These are phyloP conservation scores for Tetanocera ferruginea DNA, from an alignment of 2,888 invertebrate genomes.

Conservation along the genomic window DNA sequence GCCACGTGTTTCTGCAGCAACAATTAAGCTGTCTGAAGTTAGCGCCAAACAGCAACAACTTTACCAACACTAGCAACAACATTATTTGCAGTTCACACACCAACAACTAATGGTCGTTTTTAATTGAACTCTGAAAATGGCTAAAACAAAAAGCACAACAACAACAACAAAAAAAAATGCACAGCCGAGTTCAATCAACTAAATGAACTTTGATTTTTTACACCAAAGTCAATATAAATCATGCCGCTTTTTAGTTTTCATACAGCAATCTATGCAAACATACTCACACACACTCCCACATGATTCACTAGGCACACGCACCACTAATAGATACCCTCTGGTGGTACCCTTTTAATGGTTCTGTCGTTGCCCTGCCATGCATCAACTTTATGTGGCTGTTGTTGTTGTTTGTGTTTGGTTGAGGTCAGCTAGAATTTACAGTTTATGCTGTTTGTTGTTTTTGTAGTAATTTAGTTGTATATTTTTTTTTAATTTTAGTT, in stretches of 20 bases:
- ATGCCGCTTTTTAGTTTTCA: neutral
- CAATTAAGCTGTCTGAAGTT: neutral
- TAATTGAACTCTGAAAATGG: neutral
- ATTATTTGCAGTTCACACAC: neutral
- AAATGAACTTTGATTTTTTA: constrained; percentile 31
- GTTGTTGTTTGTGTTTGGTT: neutral
- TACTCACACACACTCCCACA: neutral
- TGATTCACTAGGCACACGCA: neutral
- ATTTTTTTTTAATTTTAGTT: no score
- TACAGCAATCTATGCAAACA: neutral
- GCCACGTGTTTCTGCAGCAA: neutral
- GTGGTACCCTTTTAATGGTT: no score
- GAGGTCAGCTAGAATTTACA: neutral
- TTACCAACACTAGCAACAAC: neutral
- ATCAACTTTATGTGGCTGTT: no score
- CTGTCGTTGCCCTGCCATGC: no score
- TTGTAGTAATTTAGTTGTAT: no score
- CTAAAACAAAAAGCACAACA: no score
- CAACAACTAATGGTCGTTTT: neutral
- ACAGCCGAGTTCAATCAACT: constrained; percentile 32
- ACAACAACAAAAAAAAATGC: neutral
- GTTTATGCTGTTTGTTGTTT: no score
- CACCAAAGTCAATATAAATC: constrained; percentile 24
- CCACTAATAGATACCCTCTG: no score
- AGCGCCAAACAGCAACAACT: neutral